Conservation (phyloP, 1,140 invertebrate species). For the Anoplolepis gracilipes region DNA sequence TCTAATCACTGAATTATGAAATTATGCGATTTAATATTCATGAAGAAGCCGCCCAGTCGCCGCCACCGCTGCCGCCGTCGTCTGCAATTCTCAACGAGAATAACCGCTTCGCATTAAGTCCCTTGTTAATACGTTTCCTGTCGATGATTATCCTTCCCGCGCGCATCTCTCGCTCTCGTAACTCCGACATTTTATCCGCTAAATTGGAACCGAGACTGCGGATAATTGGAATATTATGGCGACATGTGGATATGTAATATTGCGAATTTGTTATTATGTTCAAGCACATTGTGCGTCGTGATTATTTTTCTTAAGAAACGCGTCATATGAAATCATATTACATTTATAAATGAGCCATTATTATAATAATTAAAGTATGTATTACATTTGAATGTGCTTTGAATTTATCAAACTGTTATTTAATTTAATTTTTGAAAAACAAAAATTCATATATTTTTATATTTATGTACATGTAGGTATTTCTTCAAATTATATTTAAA, state of each 20-base stretch:
- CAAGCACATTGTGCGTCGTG: background rate
- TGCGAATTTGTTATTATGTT: slow-evolving; percentile 5
- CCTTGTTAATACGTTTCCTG: slow-evolving; percentile 61
- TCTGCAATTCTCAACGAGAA: slow-evolving; percentile 57
- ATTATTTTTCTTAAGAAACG: slow-evolving; percentile 13
- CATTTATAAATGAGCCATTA: background rate
- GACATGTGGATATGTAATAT: background rate
- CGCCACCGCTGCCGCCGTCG: slow-evolving; percentile 18
- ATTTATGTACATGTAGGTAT: no score
- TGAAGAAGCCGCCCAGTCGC: slow-evolving; percentile 24
- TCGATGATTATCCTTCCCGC: slow-evolving; percentile 53
- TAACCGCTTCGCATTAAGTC: slow-evolving; percentile 61
- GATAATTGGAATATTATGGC: slow-evolving; percentile 43
- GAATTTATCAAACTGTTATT: background rate
- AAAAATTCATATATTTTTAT: background rate
- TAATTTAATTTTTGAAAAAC: background rate
- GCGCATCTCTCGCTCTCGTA: background rate
- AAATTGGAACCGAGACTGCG: slow-evolving; percentile 36
- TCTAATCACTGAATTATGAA: slow-evolving; percentile 73
- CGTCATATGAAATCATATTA: no score
- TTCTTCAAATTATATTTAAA: no score
- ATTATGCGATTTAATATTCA: slow-evolving; percentile 70
- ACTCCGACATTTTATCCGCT: slow-evolving; percentile 39
- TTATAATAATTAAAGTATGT: background rate
- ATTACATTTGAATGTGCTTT: background rate